phyloP scores from a whole-genome alignment of 2,113 vertebrate genomes.

The Takifugu flavidus region DNA sequence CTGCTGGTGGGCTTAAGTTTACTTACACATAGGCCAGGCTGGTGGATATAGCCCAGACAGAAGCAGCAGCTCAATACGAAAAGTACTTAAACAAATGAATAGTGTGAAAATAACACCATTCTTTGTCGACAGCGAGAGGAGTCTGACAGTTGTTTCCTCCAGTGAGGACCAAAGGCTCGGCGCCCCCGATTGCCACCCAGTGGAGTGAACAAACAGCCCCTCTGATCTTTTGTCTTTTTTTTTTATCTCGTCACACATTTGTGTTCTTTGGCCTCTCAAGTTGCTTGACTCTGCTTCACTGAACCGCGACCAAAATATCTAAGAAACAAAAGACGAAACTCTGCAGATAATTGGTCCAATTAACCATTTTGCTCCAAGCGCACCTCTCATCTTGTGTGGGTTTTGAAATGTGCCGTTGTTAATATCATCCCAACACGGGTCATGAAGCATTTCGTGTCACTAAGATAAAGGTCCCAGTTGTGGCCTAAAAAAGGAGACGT shows the following conservation, averaged over 20 bases:
- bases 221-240: constrained; percentile 29
- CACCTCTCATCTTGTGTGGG: constrained; percentile 28
- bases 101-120: constrained; percentile 12
- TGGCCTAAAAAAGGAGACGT: constrained; percentile 12
- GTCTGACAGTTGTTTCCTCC: constrained; percentile 26
- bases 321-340: constrained; percentile 48
- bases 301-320: constrained; percentile 42
- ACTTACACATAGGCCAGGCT: background rate
- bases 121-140: constrained; percentile 14
- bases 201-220: constrained; percentile 35
- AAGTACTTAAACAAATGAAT: background rate
- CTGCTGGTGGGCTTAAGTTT: constrained; percentile 3
- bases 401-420: constrained; percentile 42
- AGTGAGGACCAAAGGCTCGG: constrained; percentile 13
- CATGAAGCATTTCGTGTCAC: constrained; percentile 54
- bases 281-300: constrained; percentile 33
- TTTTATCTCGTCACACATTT: constrained; percentile 40
- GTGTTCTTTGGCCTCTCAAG: constrained; percentile 31
- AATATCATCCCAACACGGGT: constrained; percentile 55
- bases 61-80: background rate
- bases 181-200: constrained; percentile 19
- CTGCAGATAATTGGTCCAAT: constrained; percentile 65
- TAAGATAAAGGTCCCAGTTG: constrained; percentile 34
- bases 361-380: constrained; percentile 47
- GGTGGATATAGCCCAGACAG: background rate